These are phyloP conservation scores for Phyllotreta cruciferae DNA, from an alignment of 2,888 invertebrate genomes.

Conservation along the genomic window DNA sequence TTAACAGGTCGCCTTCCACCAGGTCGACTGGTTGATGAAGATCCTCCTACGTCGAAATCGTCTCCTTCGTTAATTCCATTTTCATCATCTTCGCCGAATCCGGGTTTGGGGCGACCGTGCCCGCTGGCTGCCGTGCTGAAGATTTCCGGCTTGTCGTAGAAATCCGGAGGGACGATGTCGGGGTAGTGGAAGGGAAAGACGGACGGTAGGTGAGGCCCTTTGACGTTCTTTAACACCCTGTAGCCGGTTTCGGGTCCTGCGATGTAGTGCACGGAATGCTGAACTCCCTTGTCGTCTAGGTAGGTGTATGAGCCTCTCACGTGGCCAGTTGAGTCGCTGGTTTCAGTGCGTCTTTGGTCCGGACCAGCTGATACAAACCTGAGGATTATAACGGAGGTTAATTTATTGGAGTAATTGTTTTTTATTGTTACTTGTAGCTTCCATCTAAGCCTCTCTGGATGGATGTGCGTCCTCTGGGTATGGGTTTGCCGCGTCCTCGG, in stretches of 20 bases:
- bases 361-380: conserved; percentile 79
- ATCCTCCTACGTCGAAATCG: conserved; percentile 16
- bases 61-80: conserved; percentile 30
- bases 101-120: conserved; percentile 56
- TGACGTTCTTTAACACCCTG: conserved; percentile 73
- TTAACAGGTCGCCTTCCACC: conserved; percentile 34
- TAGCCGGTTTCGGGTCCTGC: conserved; percentile 82
- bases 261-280: conserved; percentile 78
- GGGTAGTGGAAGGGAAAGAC: conserved; percentile 64
- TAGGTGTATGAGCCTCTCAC: conserved; percentile 81
- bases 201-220: conserved; percentile 70
- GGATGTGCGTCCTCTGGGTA: conserved; percentile 73
- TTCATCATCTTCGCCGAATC: conserved; percentile 31
- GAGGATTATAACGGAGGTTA: conserved; percentile 10
- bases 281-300: conserved; percentile 79
- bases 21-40: conserved; percentile 22
- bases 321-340: conserved; percentile 74
- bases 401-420: neutral
- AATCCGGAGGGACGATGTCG: conserved; percentile 61
- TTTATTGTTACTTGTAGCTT: conserved; percentile 67
- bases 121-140: conserved; percentile 66
- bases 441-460: conserved; percentile 76
- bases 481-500: conserved; percentile 68
- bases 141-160: conserved; percentile 52
- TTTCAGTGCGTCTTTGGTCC: conserved; percentile 77